phyloP scores from a whole-genome alignment of 2,888 invertebrate genomes.

The Melanostoma scalare region DNA sequence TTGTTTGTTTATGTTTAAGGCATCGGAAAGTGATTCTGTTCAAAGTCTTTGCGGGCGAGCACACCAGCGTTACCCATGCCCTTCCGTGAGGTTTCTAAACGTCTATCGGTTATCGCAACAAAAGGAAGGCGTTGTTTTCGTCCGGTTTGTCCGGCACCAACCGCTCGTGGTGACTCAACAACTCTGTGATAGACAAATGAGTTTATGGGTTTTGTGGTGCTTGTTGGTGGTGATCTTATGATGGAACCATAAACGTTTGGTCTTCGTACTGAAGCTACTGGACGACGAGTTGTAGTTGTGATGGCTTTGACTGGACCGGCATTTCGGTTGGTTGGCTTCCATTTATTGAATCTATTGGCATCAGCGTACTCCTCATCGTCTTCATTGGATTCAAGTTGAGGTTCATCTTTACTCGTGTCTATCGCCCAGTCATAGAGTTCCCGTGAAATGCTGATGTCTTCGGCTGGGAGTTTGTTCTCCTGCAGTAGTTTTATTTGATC shows the following conservation, averaged over 20 bases:
- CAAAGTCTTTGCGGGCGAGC: conserved; percentile 78
- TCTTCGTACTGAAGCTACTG: conserved; percentile 52
- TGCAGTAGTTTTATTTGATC: conserved; percentile 70
- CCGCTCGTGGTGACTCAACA: conserved; percentile 78
- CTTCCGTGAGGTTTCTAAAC: conserved; percentile 79
- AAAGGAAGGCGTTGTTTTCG: conserved; percentile 81
- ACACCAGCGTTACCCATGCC: conserved; percentile 60
- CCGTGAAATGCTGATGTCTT: conserved; percentile 75
- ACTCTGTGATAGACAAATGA: conserved; percentile 81
- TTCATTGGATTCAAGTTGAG: conserved; percentile 19
- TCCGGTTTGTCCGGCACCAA: conserved; percentile 76
- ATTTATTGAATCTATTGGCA: conserved; percentile 51
- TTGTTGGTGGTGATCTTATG: conserved; percentile 58
- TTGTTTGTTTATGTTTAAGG: conserved; percentile 77
- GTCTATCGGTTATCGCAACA: conserved; percentile 81
- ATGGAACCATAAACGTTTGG: conserved; percentile 61
- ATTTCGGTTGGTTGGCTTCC: conserved; percentile 73
- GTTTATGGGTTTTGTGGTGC: conserved; percentile 75
- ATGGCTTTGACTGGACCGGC: conserved; percentile 61
- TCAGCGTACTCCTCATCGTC: conserved; percentile 48
- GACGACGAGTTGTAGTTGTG: conserved; percentile 53
- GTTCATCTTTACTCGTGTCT: conserved; percentile 49
- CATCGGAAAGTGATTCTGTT: conserved; percentile 81
- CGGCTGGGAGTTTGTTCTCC: conserved; percentile 78
- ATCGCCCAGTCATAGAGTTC: conserved; percentile 72